phyloP scores from a whole-genome alignment of 2,888 invertebrate species.

The Micoletzkya japonica region DNA sequence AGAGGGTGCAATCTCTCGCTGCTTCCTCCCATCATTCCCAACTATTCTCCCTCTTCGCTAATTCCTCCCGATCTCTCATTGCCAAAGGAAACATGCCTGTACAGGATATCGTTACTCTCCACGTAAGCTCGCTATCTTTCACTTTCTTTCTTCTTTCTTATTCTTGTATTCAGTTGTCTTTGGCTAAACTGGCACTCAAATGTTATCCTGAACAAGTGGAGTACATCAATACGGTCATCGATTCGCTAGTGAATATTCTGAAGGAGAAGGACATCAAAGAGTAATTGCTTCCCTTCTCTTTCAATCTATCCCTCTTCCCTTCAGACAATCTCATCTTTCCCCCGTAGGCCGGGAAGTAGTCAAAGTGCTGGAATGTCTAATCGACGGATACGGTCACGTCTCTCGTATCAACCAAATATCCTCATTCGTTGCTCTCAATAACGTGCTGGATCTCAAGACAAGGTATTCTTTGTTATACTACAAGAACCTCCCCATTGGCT shows the following conservation, averaged over 20 bases:
- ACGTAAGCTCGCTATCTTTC: constrained; percentile 72
- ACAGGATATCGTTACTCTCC: constrained; percentile 92
- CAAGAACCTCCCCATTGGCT: not conserved
- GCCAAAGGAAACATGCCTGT: constrained; percentile 76
- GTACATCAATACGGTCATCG: constrained; percentile 91
- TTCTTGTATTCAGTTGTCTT: constrained; percentile 66
- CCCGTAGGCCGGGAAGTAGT: constrained; percentile 89
- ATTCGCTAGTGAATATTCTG: constrained; percentile 87
- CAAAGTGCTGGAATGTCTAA: constrained; percentile 87
- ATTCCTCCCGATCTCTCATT: constrained; percentile 15
- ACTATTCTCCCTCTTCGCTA: constrained; percentile 90
- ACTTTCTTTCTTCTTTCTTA: not conserved
- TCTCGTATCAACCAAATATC: not conserved
- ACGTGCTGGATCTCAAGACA: constrained; percentile 4
- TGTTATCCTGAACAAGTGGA: constrained; percentile 92
- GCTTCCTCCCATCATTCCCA: constrained; percentile 2
- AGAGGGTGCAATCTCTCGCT: constrained; percentile 17
- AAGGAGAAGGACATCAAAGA: constrained; percentile 79
- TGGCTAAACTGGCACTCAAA: constrained; percentile 90
- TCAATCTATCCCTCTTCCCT: constrained; percentile 9
- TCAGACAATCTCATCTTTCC: constrained; percentile 77
- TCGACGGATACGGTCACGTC: constrained; percentile 81
- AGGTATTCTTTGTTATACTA: not conserved
- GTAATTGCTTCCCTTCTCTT: constrained; percentile 30
- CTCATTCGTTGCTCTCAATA: constrained; percentile 16